These are phyloP conservation scores for Erythrocebus patas DNA, from an alignment of 2,113 vertebrate species.

Conservation along the genomic window DNA sequence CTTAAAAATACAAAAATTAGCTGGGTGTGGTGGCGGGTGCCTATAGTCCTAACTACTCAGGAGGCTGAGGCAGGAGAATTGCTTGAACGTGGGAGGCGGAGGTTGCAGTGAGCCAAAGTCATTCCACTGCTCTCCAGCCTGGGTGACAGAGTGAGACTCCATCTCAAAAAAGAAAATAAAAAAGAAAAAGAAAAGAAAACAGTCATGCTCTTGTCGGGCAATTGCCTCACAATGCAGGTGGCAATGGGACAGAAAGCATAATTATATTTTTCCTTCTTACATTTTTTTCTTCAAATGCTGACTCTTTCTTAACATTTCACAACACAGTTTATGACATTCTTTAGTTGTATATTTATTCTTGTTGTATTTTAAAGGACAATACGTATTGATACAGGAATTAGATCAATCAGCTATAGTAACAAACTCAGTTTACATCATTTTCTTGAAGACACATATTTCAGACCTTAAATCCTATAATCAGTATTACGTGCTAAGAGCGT, in stretches of 20 bases:
- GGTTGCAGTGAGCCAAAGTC: too few species aligned
- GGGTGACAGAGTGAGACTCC: too few species aligned
- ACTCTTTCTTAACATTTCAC: neutral
- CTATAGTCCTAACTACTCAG: too few species aligned
- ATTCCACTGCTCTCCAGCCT: too few species aligned
- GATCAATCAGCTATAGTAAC: neutral
- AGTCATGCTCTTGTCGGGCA: too few species aligned
- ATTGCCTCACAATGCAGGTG: too few species aligned
- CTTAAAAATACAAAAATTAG: too few species aligned
- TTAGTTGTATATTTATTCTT: neutral
- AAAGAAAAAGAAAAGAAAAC: neutral
- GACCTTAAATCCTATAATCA: neutral
- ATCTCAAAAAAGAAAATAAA: too few species aligned
- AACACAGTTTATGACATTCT: too few species aligned
- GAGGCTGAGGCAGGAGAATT: too few species aligned
- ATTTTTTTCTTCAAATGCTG: neutral
- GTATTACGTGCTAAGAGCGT: neutral
- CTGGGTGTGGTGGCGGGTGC: too few species aligned
- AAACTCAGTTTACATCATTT: neutral
- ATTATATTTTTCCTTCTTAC: neutral
- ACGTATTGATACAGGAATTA: neutral
- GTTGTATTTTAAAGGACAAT: neutral
- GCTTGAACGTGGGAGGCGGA: too few species aligned
- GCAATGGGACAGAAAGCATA: neutral
- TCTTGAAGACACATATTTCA: neutral